phyloP scores from a whole-genome alignment of 2,888 invertebrate species.

The Syritta pipiens region DNA sequence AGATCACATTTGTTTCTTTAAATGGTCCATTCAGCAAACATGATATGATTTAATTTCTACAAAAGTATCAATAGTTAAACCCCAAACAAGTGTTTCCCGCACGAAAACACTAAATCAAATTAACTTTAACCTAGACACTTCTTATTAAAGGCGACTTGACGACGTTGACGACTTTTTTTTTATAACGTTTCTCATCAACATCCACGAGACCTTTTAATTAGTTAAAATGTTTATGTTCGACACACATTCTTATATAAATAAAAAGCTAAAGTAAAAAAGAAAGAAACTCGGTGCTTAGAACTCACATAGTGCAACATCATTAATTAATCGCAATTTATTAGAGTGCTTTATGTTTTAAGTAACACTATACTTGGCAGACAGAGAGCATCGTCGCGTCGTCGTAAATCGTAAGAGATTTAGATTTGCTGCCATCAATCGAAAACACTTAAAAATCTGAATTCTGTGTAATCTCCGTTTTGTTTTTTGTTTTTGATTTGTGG shows the following conservation, averaged over 20 bases:
- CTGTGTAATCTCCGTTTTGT: background rate
- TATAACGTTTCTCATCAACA: conserved; percentile 23
- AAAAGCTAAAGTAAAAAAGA: too few relatives aligned
- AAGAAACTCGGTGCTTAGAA: too few relatives aligned
- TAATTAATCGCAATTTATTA: conserved; percentile 49
- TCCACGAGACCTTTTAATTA: conserved; percentile 31
- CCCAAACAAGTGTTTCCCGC: background rate
- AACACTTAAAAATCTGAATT: conserved; percentile 24
- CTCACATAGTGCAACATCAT: background rate
- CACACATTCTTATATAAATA: too few relatives aligned
- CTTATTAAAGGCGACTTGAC: too few relatives aligned
- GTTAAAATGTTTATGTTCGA: conserved; percentile 3
- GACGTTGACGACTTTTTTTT: background rate
- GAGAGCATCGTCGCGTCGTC: too few relatives aligned
- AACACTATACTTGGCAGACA: too few relatives aligned
- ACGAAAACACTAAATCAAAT: conserved; percentile 47
- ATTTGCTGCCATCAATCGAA: conserved; percentile 2
- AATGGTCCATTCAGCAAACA: background rate
- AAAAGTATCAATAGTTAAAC: background rate
- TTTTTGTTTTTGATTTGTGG: conserved; percentile 39
- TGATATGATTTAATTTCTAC: background rate
- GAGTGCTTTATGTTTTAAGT: conserved; percentile 4
- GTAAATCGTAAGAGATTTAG: conserved; percentile 1
- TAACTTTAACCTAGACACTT: too few relatives aligned
- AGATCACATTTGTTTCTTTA: too few relatives aligned